Evolutionary conservation across 2,797 vertebrate species (phyloP), one percentile per base, ranked within the genome.

Genomic region (Coreius guichenoti): DNA sequence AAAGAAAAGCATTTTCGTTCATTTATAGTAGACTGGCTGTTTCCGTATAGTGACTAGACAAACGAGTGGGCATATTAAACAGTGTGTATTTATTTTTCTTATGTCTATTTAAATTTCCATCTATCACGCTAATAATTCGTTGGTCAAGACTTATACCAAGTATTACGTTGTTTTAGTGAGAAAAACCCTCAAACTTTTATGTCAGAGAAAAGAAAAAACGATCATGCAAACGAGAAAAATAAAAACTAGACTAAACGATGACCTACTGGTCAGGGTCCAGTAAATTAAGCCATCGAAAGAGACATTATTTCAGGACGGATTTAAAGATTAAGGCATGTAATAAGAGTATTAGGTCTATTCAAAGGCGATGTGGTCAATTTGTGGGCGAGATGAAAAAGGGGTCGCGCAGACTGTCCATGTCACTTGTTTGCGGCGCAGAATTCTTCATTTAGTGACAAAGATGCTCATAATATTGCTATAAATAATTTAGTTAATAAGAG

Each of bases 291-390:
- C 91, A 89, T 79, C 81, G 94, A 94, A 95, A 95, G 92, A 95
- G 97, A 95, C 92, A 94, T 95, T 92, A 95, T 96, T 95, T 95
- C 92, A 93, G 95, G 93, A 96, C 88, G 93, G 95, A 95, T 95
- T 95, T 92, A 83, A 85, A 95, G 96, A 96, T 97, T 97, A 96
- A 90, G 45, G 90, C 91, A 93, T 95, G 94, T 95, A 96, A 96
- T 96, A 96, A 96, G 93, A 95, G 95, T 81, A 90, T 96, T 96
- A 95, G 90, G 91, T 90, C 90, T 88, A 86, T 91, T 93, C 88
- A 86, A 88, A 94, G 90, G 89, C 79, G 92, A 93, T 92, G 90
- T 91, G 93, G 94, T 91, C 91, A 90, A 91, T 86, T 91, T 88
- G 86, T 85, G 89, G 31, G 54, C 89, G 67, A 89, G 88, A 89